phyloP scores from a whole-genome alignment of 1,140 invertebrate genomes.

The Drosophila bifasciata region DNA sequence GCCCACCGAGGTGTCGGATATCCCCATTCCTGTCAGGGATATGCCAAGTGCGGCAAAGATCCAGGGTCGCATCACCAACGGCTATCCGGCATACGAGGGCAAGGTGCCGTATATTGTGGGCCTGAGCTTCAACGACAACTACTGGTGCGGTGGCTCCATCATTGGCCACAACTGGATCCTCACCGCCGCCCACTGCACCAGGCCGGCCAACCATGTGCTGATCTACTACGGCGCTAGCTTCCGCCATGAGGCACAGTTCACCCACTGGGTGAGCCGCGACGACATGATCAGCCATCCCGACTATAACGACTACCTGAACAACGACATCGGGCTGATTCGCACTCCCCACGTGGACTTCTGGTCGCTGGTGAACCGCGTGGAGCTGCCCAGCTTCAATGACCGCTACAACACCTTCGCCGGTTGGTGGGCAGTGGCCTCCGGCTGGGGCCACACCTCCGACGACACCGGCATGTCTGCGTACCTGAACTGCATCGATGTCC shows the following conservation, averaged over 20 bases:
- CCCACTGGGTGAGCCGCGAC: constrained; percentile 39
- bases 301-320: constrained; percentile 34
- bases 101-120: constrained; percentile 39
- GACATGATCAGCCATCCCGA: constrained; percentile 38
- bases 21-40: constrained; percentile 31
- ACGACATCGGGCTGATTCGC: constrained; percentile 38
- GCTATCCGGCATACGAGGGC: constrained; percentile 35
- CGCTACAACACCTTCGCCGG: constrained; percentile 38
- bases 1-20: constrained; percentile 4
- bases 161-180: constrained; percentile 35
- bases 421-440: constrained; percentile 33
- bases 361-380: constrained; percentile 33
- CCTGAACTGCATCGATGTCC: constrained; percentile 35
- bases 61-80: constrained; percentile 33
- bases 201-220: constrained; percentile 32
- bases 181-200: constrained; percentile 30
- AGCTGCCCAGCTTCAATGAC: constrained; percentile 39
- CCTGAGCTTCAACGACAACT: constrained; percentile 34
- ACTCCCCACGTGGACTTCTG: constrained; percentile 39
- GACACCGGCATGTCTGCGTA: constrained; percentile 38
- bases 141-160: constrained; percentile 36
- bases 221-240: constrained; percentile 44
- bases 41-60: constrained; percentile 19
- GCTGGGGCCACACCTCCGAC: constrained; percentile 32
- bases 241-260: constrained; percentile 37